phyloP scores from a whole-genome alignment of 1,140 invertebrate genomes.

The Hermetia illucens region DNA sequence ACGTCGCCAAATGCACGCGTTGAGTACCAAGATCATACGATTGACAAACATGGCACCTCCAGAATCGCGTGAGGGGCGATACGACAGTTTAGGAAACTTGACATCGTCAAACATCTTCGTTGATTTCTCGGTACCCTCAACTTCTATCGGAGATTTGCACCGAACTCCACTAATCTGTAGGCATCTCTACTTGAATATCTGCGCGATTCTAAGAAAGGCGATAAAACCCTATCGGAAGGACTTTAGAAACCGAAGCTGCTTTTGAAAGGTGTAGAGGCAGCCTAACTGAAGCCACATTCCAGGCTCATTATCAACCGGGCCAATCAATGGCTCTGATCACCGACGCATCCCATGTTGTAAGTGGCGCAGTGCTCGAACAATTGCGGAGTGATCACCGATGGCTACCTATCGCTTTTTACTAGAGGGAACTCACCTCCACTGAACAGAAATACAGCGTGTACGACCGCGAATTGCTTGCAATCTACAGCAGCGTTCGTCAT shows the following conservation, averaged over 20 bases:
- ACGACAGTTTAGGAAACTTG: too few relatives aligned
- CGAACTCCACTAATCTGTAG: too few relatives aligned
- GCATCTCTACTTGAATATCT: too few relatives aligned
- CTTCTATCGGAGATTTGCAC: too few relatives aligned
- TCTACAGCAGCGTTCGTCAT: conserved; percentile 17
- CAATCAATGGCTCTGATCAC: conserved; percentile 10
- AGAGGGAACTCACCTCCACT: conserved; percentile 16
- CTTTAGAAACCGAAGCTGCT: conserved; percentile 10
- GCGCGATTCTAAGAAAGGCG: conserved; percentile 17
- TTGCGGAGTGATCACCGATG: conserved; percentile 10
- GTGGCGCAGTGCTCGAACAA: conserved; percentile 29
- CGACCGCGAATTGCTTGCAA: conserved; percentile 28
- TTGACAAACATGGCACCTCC: too few relatives aligned
- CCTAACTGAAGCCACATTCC: conserved; percentile 14
- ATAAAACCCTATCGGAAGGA: conserved; percentile 11
- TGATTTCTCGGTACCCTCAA: too few relatives aligned
- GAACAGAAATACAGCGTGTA: conserved; percentile 21
- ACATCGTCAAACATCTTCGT: too few relatives aligned
- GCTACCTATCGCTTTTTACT: conserved; percentile 29
- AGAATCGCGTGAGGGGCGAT: too few relatives aligned
- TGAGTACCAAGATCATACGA: too few relatives aligned
- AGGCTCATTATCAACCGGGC: conserved; percentile 14
- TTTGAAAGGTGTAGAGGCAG: conserved; percentile 30
- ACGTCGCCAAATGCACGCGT: too few relatives aligned
- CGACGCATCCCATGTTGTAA: conserved; percentile 24